These are phyloP conservation scores for Seriola quinqueradiata DNA, from an alignment of 2,113 vertebrate species.

Conservation along the genomic window DNA sequence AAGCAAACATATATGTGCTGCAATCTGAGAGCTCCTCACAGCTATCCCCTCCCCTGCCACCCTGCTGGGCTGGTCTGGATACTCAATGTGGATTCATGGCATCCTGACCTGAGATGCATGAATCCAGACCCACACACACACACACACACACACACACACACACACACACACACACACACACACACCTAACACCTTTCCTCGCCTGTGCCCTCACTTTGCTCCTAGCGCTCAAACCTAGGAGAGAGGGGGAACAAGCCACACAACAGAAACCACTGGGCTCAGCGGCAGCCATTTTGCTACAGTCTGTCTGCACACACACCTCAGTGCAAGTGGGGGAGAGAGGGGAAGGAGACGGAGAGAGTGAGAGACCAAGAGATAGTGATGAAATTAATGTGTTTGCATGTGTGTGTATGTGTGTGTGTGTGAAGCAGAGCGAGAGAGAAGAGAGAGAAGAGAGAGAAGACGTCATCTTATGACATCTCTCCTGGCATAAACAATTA, in stretches of 20 bases:
- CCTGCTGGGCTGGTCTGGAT: slow-evolving; percentile 58
- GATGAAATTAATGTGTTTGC: slow-evolving; percentile 24
- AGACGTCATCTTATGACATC: slow-evolving; percentile 35
- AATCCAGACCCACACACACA: slow-evolving; percentile 63
- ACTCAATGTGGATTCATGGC: slow-evolving; percentile 74
- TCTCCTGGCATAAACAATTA: slow-evolving; percentile 34
- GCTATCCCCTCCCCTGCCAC: slow-evolving; percentile 47
- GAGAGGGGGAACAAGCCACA: slow-evolving; percentile 27
- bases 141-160: slow-evolving; percentile 7
- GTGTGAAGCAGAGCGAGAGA: slow-evolving; percentile 12
- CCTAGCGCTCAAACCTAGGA: slow-evolving; percentile 34
- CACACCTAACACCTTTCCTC: slow-evolving; percentile 18
- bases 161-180: slow-evolving; percentile 26
- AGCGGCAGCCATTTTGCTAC: slow-evolving; percentile 81
- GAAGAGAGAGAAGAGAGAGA: slow-evolving; percentile 13
- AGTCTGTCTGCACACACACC: slow-evolving; percentile 73
- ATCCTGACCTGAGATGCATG: slow-evolving; percentile 73
- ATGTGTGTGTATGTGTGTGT: slow-evolving; percentile 36
- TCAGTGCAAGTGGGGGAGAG: slow-evolving; percentile 42
- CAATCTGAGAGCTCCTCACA: slow-evolving; percentile 56
- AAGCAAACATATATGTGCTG: slow-evolving; percentile 77
- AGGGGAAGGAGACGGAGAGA: slow-evolving; percentile 22
- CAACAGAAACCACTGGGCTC: slow-evolving; percentile 60
- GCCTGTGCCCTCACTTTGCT: slow-evolving; percentile 37
- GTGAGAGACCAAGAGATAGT: slow-evolving; percentile 36